Percentiles rank a stretch among this genome's conserved stretches.
These are phyloP conservation scores for Syngnathus scovelli DNA, from an alignment of 2,113 vertebrate genomes.

Conservation along the genomic window DNA sequence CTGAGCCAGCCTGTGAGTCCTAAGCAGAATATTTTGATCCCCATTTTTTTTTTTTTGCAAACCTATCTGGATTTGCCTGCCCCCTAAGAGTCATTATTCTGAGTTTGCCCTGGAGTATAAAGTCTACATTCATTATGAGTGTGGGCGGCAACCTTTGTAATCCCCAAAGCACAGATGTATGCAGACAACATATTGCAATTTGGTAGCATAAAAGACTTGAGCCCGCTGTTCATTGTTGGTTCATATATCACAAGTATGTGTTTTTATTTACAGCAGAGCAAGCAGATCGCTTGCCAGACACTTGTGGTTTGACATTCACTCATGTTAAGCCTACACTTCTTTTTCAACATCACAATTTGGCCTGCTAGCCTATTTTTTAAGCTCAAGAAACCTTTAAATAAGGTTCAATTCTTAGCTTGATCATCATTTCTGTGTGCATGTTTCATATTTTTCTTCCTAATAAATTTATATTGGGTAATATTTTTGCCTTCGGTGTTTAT, in stretches of 20 bases:
- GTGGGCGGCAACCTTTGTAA: constrained; percentile 71
- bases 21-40: constrained; percentile 75
- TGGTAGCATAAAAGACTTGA: constrained; percentile 65
- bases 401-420: constrained; percentile 23
- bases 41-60: constrained; percentile 57
- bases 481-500: neutral
- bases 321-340: constrained; percentile 34
- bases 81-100: constrained; percentile 68
- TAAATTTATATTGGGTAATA: neutral
- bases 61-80: constrained; percentile 71
- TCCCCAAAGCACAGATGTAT: constrained; percentile 69
- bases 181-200: constrained; percentile 71
- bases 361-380: constrained; percentile 38
- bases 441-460: neutral
- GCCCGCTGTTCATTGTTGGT: constrained; percentile 64
- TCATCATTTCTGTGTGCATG: neutral
- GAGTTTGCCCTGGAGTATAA: constrained; percentile 63
- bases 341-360: constrained; percentile 37
- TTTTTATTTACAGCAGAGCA: constrained; percentile 30
- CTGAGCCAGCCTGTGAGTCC: constrained; percentile 68
- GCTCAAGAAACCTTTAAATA: constrained; percentile 28
- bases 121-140: constrained; percentile 75
- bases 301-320: constrained; percentile 36
- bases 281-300: constrained; percentile 35
- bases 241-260: constrained; percentile 57